Base-by-base conservation (phyloP, 2,888 invertebrate species). In the Lasioglossum marginatum region DNA sequence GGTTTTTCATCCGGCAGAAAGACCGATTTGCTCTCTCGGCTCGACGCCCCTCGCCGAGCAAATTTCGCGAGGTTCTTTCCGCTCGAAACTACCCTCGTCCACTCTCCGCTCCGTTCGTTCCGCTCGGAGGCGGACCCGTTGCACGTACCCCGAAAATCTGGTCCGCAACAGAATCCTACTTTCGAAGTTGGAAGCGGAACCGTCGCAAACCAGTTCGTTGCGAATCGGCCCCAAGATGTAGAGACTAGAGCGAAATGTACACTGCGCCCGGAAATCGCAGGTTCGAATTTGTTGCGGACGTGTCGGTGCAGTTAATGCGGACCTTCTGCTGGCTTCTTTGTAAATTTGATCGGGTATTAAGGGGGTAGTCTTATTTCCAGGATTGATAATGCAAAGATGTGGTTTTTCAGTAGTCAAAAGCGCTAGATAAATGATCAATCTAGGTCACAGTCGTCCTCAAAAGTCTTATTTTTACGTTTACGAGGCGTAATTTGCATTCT, bases 41-140 rank as follows among this genome's bases (percentile, higher is more conserved):
- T 60, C 27, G 27, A 60, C 60, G 14, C 52, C 23, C 23, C 23
- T 52, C 52, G 52, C 52, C 52, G 27, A 27, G 27, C 60, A 14
- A 60, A 60, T 60, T 60, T 60, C 60, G 60, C 60, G 27, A 31
- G 60, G 60, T 27, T 60, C 60, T 60, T 60, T 60, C 27, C 60
- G 27, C 60, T 27, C 60, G 5, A 14, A 14, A 27, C 14, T 27
- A 52, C 27, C 14, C 60, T 5, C 60, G 45, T 14, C n/a, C 60
- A n/a, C 60, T 14, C 60, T n/a, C 27, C 12, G 14, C 60, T 27
- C 14, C 16, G 27, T 60, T 60, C 60, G 60, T 60, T 60, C 60
- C 60, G 60, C 60, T 60, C 60, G 60, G 31, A 60, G 5, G 27
- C 60, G 60, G 60, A 60, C 14, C 27, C 60, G 60, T 27, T 60